Evolutionary conservation across 2,888 invertebrate species (phyloP).

Genomic region (Stenodera caucasica): DNA sequence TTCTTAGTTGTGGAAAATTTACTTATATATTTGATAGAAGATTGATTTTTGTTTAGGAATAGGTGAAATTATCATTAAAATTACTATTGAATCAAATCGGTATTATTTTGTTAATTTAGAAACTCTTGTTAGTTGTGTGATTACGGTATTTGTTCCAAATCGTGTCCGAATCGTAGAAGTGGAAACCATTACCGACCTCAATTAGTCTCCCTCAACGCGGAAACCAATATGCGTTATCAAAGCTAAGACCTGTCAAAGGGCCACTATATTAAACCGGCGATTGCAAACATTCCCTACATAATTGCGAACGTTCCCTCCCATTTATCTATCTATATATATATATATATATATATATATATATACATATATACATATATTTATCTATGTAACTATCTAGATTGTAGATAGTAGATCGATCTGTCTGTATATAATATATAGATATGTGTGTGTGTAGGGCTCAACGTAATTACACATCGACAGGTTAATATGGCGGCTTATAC

Average conservation of each 20-base stretch:
- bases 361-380: no score
- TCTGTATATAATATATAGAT: not conserved
- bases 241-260: slow-evolving; percentile 15
- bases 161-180: not conserved
- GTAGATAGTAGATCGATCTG: not conserved
- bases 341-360: no score
- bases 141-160: not conserved
- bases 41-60: no score
- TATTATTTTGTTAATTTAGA: not conserved
- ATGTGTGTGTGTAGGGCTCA: not conserved
- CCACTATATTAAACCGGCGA: slow-evolving; percentile 14
- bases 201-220: slow-evolving; percentile 7
- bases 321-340: not conserved
- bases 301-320: slow-evolving; percentile 10
- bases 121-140: not conserved
- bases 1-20: no score
- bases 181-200: slow-evolving; percentile 7
- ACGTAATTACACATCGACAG: slow-evolving; percentile 17
- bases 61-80: no score
- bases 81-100: not conserved
- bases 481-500: slow-evolving; percentile 12
- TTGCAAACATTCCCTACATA: slow-evolving; percentile 23
- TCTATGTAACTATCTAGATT: not conserved
- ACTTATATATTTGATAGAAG: no score
- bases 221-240: slow-evolving; percentile 14